Evolutionary conservation across 2,113 vertebrate species (phyloP).

Genomic region (Pycnonotus jocosus): DNA sequence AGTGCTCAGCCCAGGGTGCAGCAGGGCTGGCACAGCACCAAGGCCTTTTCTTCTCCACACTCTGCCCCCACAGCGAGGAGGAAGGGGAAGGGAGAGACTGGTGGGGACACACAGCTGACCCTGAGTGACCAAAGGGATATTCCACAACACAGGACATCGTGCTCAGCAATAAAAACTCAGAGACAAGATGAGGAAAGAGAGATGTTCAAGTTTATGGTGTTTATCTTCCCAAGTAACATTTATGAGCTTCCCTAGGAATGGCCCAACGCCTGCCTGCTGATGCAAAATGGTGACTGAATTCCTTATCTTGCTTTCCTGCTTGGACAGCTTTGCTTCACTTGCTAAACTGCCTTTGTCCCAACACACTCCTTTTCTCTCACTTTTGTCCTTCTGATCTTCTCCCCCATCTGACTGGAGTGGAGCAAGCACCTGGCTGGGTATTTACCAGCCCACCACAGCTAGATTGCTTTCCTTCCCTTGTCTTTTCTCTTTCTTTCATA

Average conservation of each 20-base stretch:
- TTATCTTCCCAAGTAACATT: not conserved
- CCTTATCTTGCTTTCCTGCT: not conserved
- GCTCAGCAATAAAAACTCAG: not conserved
- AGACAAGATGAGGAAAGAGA: not conserved
- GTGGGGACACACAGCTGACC: not conserved
- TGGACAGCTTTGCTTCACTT: not conserved
- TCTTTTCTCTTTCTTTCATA: not conserved
- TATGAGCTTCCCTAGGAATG: fast-evolving
- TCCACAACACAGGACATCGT: not conserved
- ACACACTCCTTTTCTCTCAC: not conserved
- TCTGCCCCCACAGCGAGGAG: fast-evolving
- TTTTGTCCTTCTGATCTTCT: not conserved
- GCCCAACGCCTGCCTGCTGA: not conserved
- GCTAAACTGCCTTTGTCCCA: not conserved
- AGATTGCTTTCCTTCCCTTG: not conserved
- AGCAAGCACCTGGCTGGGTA: fast-evolving
- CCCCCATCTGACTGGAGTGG: not conserved
- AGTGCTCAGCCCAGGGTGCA: not conserved
- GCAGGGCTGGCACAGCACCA: not conserved
- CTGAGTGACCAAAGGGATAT: not conserved
- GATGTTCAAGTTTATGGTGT: not conserved
- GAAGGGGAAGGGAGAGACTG: not conserved
- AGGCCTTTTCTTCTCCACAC: not conserved
- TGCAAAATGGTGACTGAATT: not conserved
- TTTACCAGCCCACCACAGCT: not conserved